These are phyloP conservation scores for Eupithecia inturbata DNA, from an alignment of 2,888 invertebrate genomes.

Conservation along the genomic window DNA sequence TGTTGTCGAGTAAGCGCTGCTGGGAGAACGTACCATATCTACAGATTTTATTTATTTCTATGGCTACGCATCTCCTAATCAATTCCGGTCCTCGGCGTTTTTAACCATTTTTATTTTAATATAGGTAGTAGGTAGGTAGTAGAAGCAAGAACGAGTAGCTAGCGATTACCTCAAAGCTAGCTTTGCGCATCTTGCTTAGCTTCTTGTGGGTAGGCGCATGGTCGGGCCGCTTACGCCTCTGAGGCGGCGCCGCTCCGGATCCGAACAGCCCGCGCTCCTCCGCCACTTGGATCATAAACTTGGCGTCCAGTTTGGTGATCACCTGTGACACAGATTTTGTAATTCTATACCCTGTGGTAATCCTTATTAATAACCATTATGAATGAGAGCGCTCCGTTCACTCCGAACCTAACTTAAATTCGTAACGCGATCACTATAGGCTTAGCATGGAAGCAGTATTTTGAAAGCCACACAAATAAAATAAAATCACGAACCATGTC, in stretches of 20 bases:
- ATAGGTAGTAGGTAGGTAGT: too few species aligned
- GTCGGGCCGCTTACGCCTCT: slow-evolving; percentile 61
- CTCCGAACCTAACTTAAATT: background rate
- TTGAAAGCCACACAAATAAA: background rate
- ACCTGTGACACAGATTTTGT: too few species aligned
- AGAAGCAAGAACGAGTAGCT: background rate
- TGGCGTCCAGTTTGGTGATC: slow-evolving; percentile 90
- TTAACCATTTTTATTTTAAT: too few species aligned
- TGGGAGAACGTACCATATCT: too few species aligned
- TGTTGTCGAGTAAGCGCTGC: too few species aligned
- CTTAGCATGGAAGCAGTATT: background rate
- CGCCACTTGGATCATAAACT: slow-evolving; percentile 93
- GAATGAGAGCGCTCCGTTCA: too few species aligned
- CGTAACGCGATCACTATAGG: background rate
- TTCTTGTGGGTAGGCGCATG: slow-evolving; percentile 59
- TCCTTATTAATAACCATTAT: too few species aligned
- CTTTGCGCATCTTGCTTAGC: slow-evolving; percentile 60
- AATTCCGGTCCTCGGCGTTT: too few species aligned
- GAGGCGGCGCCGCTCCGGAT: slow-evolving; percentile 62
- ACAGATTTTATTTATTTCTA: too few species aligned
- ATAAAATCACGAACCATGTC: too few species aligned
- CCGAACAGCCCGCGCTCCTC: slow-evolving; percentile 92
- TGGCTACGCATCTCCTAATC: too few species aligned
- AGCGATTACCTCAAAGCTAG: slow-evolving; percentile 65
- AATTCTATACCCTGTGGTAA: too few species aligned